phyloP scores from a whole-genome alignment of 2,797 vertebrate species.

The Lepilemur septentrionalis region DNA sequence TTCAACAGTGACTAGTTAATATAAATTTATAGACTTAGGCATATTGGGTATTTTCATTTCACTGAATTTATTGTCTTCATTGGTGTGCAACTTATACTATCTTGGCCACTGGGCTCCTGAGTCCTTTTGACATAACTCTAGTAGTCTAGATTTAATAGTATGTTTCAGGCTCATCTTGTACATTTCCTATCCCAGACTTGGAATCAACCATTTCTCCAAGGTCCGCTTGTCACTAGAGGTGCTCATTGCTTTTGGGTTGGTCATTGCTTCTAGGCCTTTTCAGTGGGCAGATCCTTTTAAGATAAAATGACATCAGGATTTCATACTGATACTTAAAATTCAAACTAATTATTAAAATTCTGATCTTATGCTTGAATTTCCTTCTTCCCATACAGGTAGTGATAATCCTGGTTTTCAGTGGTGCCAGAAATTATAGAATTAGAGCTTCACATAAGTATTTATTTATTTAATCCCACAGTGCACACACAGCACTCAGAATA shows the following conservation, averaged over 20 bases:
- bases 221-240: neutral
- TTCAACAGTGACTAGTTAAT: neutral
- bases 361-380: neutral
- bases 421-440: constrained; percentile 7
- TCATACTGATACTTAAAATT: constrained; percentile 28
- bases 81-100: neutral
- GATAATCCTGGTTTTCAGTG: neutral
- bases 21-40: neutral
- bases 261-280: neutral
- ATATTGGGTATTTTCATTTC: constrained; percentile 22
- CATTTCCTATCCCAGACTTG: neutral
- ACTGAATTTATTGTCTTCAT: neutral
- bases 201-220: neutral
- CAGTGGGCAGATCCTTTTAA: neutral
- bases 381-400: neutral
- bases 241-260: neutral
- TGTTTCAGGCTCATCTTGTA: neutral
- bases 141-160: neutral
- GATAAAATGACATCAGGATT: constrained; percentile 8
- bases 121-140: neutral
- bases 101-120: neutral
- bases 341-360: constrained; percentile 34
- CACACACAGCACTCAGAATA: neutral
- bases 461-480: neutral
- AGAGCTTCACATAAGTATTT: neutral